Evolutionary conservation across 2,113 vertebrate species (phyloP).

Genomic region (Phaethornis superciliosus): DNA sequence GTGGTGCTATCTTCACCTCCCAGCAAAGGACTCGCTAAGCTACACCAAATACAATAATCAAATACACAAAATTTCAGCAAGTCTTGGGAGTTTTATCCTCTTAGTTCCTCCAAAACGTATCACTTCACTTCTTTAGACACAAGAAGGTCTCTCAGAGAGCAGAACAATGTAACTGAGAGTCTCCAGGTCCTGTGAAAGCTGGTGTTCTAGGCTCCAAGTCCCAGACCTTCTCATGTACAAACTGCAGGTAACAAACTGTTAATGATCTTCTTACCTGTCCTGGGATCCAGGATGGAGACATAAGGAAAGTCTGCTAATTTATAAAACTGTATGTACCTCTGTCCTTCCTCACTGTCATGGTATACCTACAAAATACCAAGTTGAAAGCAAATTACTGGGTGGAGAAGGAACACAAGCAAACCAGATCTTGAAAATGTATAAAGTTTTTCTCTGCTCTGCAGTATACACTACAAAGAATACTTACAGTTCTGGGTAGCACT

Average conservation of each 20-base stretch:
- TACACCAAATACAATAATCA: not conserved
- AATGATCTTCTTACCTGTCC: conserved; percentile 85
- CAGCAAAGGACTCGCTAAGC: not conserved
- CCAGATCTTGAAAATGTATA: not conserved
- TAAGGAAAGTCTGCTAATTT: conserved; percentile 98
- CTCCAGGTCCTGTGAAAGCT: not conserved
- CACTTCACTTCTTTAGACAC: not conserved
- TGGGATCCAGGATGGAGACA: conserved; percentile 96
- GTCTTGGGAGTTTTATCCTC: not conserved
- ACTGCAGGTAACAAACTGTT: not conserved
- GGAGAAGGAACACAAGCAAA: not conserved
- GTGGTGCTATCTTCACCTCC: not conserved
- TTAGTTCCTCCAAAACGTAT: not conserved
- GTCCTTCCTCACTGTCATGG: conserved; percentile 98
- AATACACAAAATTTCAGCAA: not conserved
- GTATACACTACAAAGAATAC: fast-evolving
- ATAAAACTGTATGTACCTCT: conserved; percentile 98
- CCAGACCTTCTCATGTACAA: not conserved
- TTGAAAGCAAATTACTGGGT: not conserved
- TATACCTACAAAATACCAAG: conserved; percentile 85
- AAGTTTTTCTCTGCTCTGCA: not conserved
- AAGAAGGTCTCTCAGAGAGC: not conserved
- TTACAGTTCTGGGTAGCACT: not conserved
- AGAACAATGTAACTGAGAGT: not conserved
- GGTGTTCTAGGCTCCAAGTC: not conserved